A percentile compares a stretch with the other conserved stretches of the same genome.
phyloP scores from a whole-genome alignment of 2,113 vertebrate species.

The Microtus richardsoni region DNA sequence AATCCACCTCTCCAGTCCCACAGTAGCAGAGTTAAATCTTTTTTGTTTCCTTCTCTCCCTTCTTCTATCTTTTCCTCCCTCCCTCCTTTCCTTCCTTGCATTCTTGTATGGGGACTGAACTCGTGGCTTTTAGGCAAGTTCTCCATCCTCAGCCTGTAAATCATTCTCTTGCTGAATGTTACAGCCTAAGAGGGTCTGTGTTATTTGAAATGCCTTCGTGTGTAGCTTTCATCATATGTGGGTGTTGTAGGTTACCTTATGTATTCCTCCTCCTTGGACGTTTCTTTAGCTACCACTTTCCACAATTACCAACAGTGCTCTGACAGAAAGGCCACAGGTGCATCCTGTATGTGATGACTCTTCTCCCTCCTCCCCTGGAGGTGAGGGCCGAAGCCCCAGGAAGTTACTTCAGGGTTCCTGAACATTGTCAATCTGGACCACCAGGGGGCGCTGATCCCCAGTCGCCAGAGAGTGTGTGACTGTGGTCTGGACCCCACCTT shows the following conservation, averaged over 20 bases:
- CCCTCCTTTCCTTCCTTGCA: neutral
- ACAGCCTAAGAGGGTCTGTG: neutral
- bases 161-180: neutral
- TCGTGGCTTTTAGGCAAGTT: neutral
- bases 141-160: neutral
- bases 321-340: neutral
- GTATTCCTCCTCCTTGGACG: neutral
- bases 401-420: neutral
- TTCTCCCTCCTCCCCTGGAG: neutral
- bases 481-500: neutral
- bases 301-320: fast-evolving
- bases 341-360: too few species aligned
- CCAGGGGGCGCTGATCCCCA: neutral
- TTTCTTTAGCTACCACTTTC: neutral
- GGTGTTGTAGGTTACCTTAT: too few species aligned
- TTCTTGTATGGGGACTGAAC: neutral
- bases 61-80: neutral
- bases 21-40: too few species aligned
- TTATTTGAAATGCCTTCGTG: neutral
- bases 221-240: neutral
- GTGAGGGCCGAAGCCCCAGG: too few species aligned
- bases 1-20: neutral
- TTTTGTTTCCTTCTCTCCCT: neutral
- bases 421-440: neutral
- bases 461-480: neutral